phyloP scores from a whole-genome alignment of 2,888 invertebrate genomes.

The Panzeria rudis region DNA sequence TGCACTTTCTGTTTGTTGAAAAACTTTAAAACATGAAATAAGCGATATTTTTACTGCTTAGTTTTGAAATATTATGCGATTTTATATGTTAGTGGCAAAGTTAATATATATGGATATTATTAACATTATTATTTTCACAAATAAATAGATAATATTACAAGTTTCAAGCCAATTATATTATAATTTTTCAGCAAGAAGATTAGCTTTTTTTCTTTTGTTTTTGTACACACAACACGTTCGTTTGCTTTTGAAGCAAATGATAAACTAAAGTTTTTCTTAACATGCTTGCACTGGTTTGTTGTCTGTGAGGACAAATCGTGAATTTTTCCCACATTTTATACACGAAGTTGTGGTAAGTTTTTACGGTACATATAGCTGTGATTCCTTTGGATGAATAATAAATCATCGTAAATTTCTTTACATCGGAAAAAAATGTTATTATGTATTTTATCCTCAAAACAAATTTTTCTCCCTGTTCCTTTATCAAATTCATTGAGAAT shows the following conservation, averaged over 20 bases:
- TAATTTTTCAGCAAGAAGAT: not conserved
- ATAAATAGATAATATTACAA: not conserved
- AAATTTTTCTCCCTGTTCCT: not conserved
- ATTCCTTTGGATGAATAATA: constrained; percentile 60
- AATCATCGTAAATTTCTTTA: constrained; percentile 52
- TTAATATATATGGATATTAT: too few species aligned
- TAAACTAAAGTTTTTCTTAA: constrained; percentile 64
- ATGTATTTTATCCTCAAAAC: not conserved
- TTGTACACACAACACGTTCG: constrained; percentile 55
- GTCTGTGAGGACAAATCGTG: constrained; percentile 6
- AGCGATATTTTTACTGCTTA: not conserved
- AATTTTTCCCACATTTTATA: constrained; percentile 14
- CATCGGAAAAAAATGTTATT: constrained; percentile 43
- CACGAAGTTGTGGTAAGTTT: constrained; percentile 68
- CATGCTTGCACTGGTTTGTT: constrained; percentile 31
- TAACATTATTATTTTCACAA: not conserved
- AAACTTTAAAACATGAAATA: too few species aligned
- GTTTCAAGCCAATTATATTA: not conserved
- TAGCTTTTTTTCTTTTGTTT: not conserved
- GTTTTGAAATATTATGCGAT: not conserved
- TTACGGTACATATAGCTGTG: constrained; percentile 28
- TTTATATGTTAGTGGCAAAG: too few species aligned
- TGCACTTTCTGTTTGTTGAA: constrained; percentile 20
- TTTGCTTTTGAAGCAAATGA: constrained; percentile 61
- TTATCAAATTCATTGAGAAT: not conserved